A percentile compares a stretch with the other conserved stretches of the same genome.
Conservation (phyloP, 2,888 invertebrate species). For the Ariolimax columbianus region DNA sequence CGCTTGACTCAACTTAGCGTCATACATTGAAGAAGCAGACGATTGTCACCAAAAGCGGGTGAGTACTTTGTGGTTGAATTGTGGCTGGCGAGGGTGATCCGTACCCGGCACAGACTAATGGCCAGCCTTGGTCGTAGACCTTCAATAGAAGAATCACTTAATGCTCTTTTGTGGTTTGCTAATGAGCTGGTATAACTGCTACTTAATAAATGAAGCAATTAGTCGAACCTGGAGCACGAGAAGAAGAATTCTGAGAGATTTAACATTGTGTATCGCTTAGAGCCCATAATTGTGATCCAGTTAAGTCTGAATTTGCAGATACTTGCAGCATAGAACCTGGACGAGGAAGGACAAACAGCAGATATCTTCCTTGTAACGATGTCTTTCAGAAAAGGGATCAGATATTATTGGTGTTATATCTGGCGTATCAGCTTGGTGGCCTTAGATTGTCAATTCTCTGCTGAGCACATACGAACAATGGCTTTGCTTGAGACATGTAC, state of each 20-base stretch:
- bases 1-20: conserved; percentile 21
- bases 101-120: not conserved
- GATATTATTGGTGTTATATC: no score
- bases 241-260: not conserved
- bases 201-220: conserved; percentile 1
- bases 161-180: conserved; percentile 28
- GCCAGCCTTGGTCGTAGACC: not conserved
- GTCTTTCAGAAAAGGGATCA: no score
- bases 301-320: not conserved
- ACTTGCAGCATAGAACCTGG: not conserved
- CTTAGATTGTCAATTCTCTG: no score
- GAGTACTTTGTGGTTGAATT: not conserved
- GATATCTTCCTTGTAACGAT: no score
- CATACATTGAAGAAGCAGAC: not conserved
- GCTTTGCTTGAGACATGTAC: no score
- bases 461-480: no score
- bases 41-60: not conserved
- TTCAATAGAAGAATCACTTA: conserved; percentile 15
- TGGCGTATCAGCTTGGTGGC: no score
- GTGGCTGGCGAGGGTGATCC: not conserved
- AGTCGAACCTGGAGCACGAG: not conserved
- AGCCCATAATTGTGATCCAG: conserved; percentile 12
- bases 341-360: not conserved
- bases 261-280: not conserved
- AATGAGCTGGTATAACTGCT: not conserved